Conservation (phyloP, 2,113 vertebrate genomes). For the Gasterosteus nipponicus region DNA sequence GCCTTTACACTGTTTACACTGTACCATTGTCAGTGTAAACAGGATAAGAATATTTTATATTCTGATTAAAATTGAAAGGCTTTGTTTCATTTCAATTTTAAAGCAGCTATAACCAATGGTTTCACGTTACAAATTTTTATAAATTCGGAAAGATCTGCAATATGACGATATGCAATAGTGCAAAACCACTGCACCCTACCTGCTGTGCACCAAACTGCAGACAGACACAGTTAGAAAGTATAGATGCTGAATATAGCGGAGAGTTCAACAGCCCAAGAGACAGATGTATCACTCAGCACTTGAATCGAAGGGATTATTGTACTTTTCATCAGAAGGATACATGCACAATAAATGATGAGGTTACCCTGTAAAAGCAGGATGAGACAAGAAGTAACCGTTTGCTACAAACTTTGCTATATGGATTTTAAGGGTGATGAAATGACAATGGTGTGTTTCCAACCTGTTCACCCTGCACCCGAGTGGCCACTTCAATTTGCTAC, state of each 20-base stretch:
- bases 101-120: neutral
- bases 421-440: neutral
- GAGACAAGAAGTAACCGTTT: neutral
- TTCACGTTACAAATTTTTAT: neutral
- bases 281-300: neutral
- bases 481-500: neutral
- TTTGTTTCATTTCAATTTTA: slow-evolving; percentile 6
- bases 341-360: neutral
- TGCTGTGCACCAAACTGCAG: neutral
- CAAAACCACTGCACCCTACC: neutral
- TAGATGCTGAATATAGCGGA: neutral
- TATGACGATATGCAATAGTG: neutral
- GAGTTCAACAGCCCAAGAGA: neutral
- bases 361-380: neutral
- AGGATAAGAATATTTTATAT: neutral
- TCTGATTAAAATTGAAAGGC: neutral
- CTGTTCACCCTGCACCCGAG: neutral
- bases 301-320: neutral
- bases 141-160: neutral
- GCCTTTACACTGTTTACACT: neutral
- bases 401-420: neutral
- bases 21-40: neutral
- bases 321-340: neutral
- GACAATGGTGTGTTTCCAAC: too few relatives aligned
- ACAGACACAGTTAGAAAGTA: neutral